Conservation (phyloP, 2,797 vertebrate genomes). For the Chelon labrosus region DNA sequence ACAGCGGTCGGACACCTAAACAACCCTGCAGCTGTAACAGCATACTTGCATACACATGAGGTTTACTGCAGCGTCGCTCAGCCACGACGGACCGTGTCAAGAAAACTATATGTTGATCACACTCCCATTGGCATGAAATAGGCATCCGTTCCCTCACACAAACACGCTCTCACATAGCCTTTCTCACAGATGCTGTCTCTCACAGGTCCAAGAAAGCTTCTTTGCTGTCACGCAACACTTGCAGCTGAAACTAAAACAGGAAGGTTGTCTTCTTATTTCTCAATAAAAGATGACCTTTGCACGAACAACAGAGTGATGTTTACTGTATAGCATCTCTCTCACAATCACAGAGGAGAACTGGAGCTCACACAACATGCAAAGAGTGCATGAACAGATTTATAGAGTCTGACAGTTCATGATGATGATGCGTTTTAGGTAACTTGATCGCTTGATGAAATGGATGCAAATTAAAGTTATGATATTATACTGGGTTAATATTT, state of each 20-base stretch:
- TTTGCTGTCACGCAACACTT: constrained; percentile 60
- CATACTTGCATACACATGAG: constrained; percentile 15
- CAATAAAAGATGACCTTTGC: constrained; percentile 39
- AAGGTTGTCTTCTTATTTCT: constrained; percentile 47
- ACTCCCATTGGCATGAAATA: constrained; percentile 44
- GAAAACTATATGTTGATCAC: constrained; percentile 60
- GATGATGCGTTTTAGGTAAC: neutral
- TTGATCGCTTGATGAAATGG: neutral
- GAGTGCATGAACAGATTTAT: neutral
- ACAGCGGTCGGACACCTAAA: constrained; percentile 36
- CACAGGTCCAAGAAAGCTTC: constrained; percentile 29
- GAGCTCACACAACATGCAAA: constrained; percentile 1
- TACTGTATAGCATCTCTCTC: constrained; percentile 24
- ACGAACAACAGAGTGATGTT: constrained; percentile 31
- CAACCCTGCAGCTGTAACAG: constrained; percentile 39
- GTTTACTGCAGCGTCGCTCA: constrained; percentile 53
- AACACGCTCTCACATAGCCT: constrained; percentile 16
- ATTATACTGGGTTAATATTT: neutral
- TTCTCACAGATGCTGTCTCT: constrained; percentile 21
- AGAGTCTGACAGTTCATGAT: neutral
- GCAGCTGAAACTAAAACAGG: constrained; percentile 48
- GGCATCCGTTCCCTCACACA: constrained; percentile 31
- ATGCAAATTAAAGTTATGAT: neutral
- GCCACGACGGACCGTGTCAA: constrained; percentile 45
- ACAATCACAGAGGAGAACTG: neutral